Conservation (phyloP, 2,888 invertebrate species). For the Nomada ferruginata region DNA sequence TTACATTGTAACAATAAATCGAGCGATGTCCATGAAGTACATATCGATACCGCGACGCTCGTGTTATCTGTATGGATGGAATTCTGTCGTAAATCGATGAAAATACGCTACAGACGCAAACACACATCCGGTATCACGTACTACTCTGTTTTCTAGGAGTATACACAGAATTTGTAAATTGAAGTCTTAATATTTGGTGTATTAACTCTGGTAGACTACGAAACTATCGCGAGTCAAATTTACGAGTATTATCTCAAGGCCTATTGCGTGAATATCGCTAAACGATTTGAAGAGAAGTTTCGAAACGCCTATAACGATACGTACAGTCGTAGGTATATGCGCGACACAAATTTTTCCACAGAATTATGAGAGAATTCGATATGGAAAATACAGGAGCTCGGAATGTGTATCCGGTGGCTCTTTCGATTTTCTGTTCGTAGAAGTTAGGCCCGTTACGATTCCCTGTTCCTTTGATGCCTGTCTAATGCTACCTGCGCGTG, state of each 20-base stretch:
- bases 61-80: slow-evolving; percentile 66
- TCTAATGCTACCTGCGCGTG: slow-evolving; percentile 87
- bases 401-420: not conserved
- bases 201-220: slow-evolving; percentile 58
- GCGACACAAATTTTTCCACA: not conserved
- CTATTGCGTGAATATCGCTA: slow-evolving; percentile 29
- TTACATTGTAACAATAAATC: slow-evolving; percentile 67
- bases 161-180: slow-evolving; percentile 60
- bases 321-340: not conserved
- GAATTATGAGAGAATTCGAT: not conserved
- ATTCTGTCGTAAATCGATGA: slow-evolving; percentile 49
- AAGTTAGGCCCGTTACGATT: slow-evolving; percentile 48
- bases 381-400: slow-evolving; percentile 2
- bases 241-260: slow-evolving; percentile 54
- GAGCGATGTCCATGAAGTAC: slow-evolving; percentile 42
- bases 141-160: slow-evolving; percentile 50
- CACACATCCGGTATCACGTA: slow-evolving; percentile 31
- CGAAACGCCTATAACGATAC: slow-evolving; percentile 5
- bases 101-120: slow-evolving; percentile 27
- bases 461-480: slow-evolving; percentile 61
- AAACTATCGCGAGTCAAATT: slow-evolving; percentile 32
- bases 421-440: not conserved
- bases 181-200: slow-evolving; percentile 77
- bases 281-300: slow-evolving; percentile 25
- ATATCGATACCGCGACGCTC: slow-evolving; percentile 40